Evolutionary conservation across 2,888 invertebrate genomes (phyloP), one percentile per base, ranked within the genome.

Genomic region (Sericinus montela): DNA sequence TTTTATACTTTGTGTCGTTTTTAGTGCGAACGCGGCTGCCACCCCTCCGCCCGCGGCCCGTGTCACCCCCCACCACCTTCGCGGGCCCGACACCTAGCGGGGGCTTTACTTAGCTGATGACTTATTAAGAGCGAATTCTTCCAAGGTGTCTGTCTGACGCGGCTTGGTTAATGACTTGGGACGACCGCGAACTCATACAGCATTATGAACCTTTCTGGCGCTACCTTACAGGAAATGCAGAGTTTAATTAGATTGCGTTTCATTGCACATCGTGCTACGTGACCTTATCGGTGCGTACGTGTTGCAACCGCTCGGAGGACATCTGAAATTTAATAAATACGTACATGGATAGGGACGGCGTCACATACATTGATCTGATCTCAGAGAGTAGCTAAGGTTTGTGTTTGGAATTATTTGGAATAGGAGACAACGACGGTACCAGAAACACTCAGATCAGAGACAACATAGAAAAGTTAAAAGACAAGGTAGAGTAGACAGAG

Each of bases 91-190:
- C 59, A 60, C 63, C 63, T 59, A 59, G 61, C 63, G 66, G 59
- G 65, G 60, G 63, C 60, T 63, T 58, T 86, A 88, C 87, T 88
- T 88, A 88, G 87, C 87, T 86, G 87, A 88, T 88, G 87, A 88
- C 87, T 88, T 88, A 88, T 88, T 88, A 87, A 83, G 85, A 82
- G 83, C 77, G 79, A 82, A 87, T 88, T 87, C 87, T 87, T 85
- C 77, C 74, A 81, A 88, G 86, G 87, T 87, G 87, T 88, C 86
- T 86, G 84, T 64, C 74, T 80, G 81, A 77, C 82, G 78, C 71
- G 67, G 75, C 66, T 65, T 71, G 83, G 76, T 85, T 86, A 88
- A 88, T 86, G 86, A 81, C 77, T 83, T 85, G 83, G 80, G 73
- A 65, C 60, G 65, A 38, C 50, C 48, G 23, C 7, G 23, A 43